Evolutionary conservation across 2,113 vertebrate genomes (phyloP).

Genomic region (Odontesthes bonariensis): DNA sequence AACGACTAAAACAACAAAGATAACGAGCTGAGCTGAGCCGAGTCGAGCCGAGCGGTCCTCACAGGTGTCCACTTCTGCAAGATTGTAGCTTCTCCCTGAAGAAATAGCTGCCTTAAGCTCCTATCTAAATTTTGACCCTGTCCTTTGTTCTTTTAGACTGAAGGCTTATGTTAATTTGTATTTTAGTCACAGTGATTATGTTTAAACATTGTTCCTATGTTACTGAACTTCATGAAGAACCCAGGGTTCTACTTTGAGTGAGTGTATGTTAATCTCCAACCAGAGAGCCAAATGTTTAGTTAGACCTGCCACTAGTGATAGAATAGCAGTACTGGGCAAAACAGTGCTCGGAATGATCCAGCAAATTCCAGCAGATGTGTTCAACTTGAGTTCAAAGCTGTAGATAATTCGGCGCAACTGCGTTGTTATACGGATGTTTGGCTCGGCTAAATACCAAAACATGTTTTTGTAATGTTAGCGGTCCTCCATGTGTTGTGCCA

Average conservation of each 20-base stretch:
- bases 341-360: not conserved
- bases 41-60: constrained; percentile 49
- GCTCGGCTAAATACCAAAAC: constrained; percentile 64
- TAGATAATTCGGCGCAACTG: constrained; percentile 28
- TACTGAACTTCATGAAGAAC: constrained; percentile 17
- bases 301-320: constrained; percentile 73
- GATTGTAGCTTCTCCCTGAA: constrained; percentile 74
- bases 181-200: constrained; percentile 34
- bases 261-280: constrained; percentile 44
- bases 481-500: constrained; percentile 43
- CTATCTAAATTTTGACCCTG: constrained; percentile 38
- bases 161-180: constrained; percentile 28
- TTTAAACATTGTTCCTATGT: constrained; percentile 8
- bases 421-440: constrained; percentile 28
- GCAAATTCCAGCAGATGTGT: constrained; percentile 39
- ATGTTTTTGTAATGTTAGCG: constrained; percentile 42
- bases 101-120: constrained; percentile 72
- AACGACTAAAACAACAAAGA: constrained; percentile 60
- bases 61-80: constrained; percentile 70
- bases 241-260: constrained; percentile 18
- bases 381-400: constrained; percentile 22
- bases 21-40: constrained; percentile 69
- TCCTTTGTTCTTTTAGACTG: constrained; percentile 30
- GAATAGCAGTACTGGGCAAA: constrained; percentile 32
- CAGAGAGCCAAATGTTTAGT: constrained; percentile 59